Base-by-base conservation (phyloP, 1,140 invertebrate species). In the Eufriesea mexicana region DNA sequence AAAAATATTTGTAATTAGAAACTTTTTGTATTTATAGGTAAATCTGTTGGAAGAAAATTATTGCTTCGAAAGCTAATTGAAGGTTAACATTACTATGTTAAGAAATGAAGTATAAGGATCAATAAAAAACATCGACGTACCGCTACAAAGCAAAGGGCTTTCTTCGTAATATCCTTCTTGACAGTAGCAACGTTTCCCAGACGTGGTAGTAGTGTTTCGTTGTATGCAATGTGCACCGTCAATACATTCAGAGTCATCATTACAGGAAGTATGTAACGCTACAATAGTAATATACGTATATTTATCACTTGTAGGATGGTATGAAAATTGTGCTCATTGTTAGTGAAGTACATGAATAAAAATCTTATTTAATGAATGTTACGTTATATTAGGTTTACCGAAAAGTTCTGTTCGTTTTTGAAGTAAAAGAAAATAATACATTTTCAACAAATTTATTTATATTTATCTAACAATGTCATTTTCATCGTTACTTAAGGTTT, bases 131-230 rank as follows among this genome's bases (percentile, higher is more conserved):
- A 51, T 45, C 74, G 16, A 86, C 79, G 73, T 87, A 95, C 94
- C 93, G 80, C 83, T 94, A 79, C 94, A 95, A 74, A 85, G 80
- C 45, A 91, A 86, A 23, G n/a, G 57, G 74, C 91, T 84, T 16
- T 92, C 92, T 82, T 94, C 93, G 18, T 83, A 85, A 78, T 92
- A 94, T 68, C 93, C 93, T 47, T 92, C 90, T 84, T 84, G 90
- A 66, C 94, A 95, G 47, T 91, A 90, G 87, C 94, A 95, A 9
- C 91, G 92, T 90, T 91, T 95, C n/a, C 89, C 92, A 14, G 86
- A 55, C 49, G 84, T 54, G 2, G 84, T 81, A 18, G 85, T 89
- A 18, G 85, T 89, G 9, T 91, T 91, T 10, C 86, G 91, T 0
- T 90, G 84, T 20, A 88, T 61, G 74, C 94, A 95, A 28, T 94